These are phyloP conservation scores for Drosophila triauraria DNA, from an alignment of 1,140 invertebrate genomes.

Conservation along the genomic window DNA sequence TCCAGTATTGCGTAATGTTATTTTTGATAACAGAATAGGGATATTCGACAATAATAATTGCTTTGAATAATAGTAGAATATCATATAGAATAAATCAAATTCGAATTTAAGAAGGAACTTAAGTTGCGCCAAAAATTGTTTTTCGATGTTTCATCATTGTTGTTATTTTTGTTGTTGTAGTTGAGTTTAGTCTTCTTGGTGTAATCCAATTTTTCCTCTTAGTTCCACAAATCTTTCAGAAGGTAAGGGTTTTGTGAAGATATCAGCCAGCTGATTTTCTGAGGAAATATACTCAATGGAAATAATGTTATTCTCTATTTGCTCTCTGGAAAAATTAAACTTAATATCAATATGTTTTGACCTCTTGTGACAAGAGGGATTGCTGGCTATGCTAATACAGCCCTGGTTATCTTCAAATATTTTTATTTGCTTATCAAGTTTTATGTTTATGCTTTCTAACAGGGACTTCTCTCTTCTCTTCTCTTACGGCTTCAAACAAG, in stretches of 20 bases:
- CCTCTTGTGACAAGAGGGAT: background rate
- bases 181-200: background rate
- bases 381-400: no score
- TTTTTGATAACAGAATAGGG: no score
- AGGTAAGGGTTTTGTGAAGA: background rate
- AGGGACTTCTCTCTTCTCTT: no score
- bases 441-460: no score
- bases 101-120: background rate
- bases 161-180: background rate
- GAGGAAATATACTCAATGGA: background rate
- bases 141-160: background rate
- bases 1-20: no score
- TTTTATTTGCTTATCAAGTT: no score
- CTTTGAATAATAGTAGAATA: background rate
- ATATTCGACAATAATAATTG: no score
- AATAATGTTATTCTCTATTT: background rate
- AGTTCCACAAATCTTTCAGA: background rate
- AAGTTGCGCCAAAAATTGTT: background rate
- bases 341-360: background rate
- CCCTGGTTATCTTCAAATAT: background rate
- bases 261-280: no score
- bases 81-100: background rate
- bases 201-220: background rate
- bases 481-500: no score
- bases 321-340: background rate